phyloP scores from a whole-genome alignment of 30 jellyfish, hydroid and myxozoan species.

The Aurelia coerulea region DNA sequence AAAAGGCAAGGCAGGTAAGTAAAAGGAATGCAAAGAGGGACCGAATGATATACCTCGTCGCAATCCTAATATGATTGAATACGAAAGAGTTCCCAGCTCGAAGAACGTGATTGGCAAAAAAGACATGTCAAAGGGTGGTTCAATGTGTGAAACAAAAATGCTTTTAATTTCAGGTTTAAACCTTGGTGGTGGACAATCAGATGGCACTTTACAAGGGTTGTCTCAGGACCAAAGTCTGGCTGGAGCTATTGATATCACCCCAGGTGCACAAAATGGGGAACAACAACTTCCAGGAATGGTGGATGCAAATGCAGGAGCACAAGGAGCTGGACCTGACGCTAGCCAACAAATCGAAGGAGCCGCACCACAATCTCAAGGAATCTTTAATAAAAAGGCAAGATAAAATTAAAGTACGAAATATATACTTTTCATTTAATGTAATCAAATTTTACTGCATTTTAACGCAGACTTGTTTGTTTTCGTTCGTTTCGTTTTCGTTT shows the following conservation, averaged over 20 bases:
- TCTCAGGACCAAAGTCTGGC: slow-evolving; percentile 36
- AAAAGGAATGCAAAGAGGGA: no score
- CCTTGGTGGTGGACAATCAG: slow-evolving; percentile 34
- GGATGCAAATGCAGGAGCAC: slow-evolving; percentile 17
- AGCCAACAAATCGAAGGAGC: slow-evolving; percentile 21
- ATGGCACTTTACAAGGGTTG: slow-evolving; percentile 2
- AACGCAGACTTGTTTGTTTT: background rate
- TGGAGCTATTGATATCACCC: slow-evolving; percentile 34
- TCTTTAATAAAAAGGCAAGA: slow-evolving; percentile 27
- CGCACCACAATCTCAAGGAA: slow-evolving; percentile 10
- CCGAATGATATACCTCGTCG: no score
- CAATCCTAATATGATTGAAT: no score
- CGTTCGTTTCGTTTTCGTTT: background rate
- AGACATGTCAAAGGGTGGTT: no score
- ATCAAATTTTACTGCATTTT: no score
- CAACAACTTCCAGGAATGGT: slow-evolving; percentile 4
- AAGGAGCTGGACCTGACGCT: slow-evolving; percentile 17
- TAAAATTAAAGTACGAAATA: background rate
- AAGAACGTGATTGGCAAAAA: no score
- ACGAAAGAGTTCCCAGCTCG: no score
- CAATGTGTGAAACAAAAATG: no score
- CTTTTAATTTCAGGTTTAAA: slow-evolving; percentile 2
- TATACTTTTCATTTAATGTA: background rate
- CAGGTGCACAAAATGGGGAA: slow-evolving; percentile 31
- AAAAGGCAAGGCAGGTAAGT: no score